phyloP scores from a whole-genome alignment of 1,140 invertebrate species.

The Plectrocnemia conspersa region DNA sequence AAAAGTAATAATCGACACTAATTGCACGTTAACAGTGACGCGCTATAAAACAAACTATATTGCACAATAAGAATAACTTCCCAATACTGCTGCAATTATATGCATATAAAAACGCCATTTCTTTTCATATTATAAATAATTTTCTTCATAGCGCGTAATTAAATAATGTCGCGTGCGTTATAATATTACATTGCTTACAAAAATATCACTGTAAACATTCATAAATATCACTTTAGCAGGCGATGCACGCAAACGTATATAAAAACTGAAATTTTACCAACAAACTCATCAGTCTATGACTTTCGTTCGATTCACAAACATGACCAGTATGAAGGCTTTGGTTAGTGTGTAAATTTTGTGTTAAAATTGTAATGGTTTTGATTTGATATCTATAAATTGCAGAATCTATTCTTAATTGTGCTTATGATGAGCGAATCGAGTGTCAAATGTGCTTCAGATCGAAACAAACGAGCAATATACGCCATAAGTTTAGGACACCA shows the following conservation, averaged over 20 bases:
- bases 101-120: background rate
- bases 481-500: conserved; percentile 5
- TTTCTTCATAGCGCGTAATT: background rate
- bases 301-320: background rate
- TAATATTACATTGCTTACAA: background rate
- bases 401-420: conserved; percentile 3
- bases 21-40: no score
- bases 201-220: background rate
- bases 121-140: background rate
- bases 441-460: background rate
- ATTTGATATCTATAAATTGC: background rate
- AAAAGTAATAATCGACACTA: no score
- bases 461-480: conserved; percentile 15
- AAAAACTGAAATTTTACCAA: conserved; percentile 4
- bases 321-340: conserved; percentile 1
- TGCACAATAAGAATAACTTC: no score
- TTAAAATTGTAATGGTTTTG: background rate
- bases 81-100: background rate
- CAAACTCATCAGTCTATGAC: background rate
- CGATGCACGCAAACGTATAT: background rate
- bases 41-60: no score
- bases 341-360: conserved; percentile 9
- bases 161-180: background rate
- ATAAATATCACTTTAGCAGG: background rate
- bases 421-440: background rate